These are phyloP conservation scores for Willowsia nigromaculata DNA, from an alignment of 2,888 invertebrate genomes.

Conservation along the genomic window DNA sequence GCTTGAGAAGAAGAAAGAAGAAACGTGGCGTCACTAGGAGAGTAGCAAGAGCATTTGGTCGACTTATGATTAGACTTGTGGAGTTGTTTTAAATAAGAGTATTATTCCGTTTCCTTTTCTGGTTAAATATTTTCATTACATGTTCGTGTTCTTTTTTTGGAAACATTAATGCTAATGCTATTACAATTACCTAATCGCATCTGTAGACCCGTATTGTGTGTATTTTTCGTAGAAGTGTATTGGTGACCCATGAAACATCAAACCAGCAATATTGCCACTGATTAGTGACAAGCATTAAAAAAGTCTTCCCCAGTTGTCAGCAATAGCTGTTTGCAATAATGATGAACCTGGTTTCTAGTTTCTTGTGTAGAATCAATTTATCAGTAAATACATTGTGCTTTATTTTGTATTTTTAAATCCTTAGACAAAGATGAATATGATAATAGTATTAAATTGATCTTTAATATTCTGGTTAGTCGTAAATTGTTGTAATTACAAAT, in stretches of 20 bases:
- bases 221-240: background rate
- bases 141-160: background rate
- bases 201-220: background rate
- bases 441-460: background rate
- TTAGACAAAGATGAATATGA: no score
- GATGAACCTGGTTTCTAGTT: background rate
- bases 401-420: background rate
- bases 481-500: background rate
- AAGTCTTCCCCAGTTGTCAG: background rate
- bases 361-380: no score
- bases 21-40: constrained; percentile 9
- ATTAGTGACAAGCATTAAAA: background rate
- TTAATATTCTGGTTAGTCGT: background rate
- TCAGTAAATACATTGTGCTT: background rate
- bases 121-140: background rate
- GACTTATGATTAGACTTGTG: constrained; percentile 51
- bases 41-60: constrained; percentile 34
- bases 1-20: constrained; percentile 10
- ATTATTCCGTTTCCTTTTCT: background rate
- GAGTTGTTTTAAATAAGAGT: constrained; percentile 39
- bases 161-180: background rate
- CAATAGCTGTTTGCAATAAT: background rate
- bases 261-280: background rate
- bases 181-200: background rate
- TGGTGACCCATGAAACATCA: background rate